Base-by-base conservation (phyloP, 2,113 vertebrate species). In the Callocephalon fimbriatum region DNA sequence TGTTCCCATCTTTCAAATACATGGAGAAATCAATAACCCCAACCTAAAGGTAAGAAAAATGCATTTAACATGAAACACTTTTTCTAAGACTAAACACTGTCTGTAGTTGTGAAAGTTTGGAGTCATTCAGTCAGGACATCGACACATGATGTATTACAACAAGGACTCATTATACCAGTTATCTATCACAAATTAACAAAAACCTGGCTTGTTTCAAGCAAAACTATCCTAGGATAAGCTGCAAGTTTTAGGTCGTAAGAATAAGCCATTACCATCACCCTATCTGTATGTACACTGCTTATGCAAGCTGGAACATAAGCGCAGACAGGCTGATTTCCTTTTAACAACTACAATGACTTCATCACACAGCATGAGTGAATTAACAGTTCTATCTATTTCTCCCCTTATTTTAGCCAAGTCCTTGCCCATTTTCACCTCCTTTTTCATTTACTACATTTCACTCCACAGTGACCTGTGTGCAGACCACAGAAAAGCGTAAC, bases 21-120 rank as follows among this genome's bases (percentile, higher is more conserved):
- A 99, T 99, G 6, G 99, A 99, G 96, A 99, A 99, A 98, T 99
- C 99, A 45, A 99, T 99, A 86, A 99, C 99, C 40, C 99, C 99
- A 13, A 99, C 99, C 99, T 99, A 96, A 42, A 94, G 75, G 59
- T 97, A 38, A 85, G 85, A 68, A 91, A 77, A n/a, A 65, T 66
- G 25, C 42, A 53, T 83, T 96, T 80, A 78, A 70, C 59, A 20
- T 48, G 22, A 13, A 42, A 42, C 32, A 23, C 45, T 70, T 71
- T 20, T n/a, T 48, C 44, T 42, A 76, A 77, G 44, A 62, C 12
- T 65, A 70, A 78, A 19, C 35, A 15, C n/a, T 23, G 51, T 7
- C 90, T 19, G 4, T 16, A 68, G 35, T 6, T 5, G 25, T n/a
- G 16, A 2, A 88, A 68, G 20, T 7, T 58, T 1, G 32, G 16